phyloP scores from a whole-genome alignment of 2,888 invertebrate genomes.

The Latrodectus hesperus region DNA sequence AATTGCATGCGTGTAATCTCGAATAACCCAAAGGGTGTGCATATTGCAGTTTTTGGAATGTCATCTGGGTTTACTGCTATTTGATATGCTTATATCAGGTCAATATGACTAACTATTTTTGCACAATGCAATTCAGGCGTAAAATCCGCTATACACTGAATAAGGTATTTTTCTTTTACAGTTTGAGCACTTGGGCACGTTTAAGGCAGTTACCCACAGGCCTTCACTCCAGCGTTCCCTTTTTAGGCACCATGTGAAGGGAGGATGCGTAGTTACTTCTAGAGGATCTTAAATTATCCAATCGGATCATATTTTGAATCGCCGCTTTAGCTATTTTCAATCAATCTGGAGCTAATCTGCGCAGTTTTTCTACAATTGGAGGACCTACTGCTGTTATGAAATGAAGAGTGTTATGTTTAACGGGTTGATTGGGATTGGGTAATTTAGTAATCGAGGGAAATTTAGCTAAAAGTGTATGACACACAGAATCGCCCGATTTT shows the following conservation, averaged over 20 bases:
- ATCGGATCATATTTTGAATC: neutral
- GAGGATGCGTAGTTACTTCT: neutral
- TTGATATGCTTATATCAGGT: too few relatives aligned
- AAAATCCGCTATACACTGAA: too few relatives aligned
- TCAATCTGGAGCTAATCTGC: neutral
- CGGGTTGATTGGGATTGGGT: neutral
- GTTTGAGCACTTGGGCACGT: neutral
- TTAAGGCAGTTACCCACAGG: constrained; percentile 17
- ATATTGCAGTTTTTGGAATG: neutral
- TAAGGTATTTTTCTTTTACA: neutral
- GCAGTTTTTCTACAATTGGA: neutral
- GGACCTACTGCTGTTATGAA: neutral
- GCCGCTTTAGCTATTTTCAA: neutral
- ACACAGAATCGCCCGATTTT: neutral
- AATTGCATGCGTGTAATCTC: neutral
- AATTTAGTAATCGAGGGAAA: too few relatives aligned
- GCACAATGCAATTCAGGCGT: too few relatives aligned
- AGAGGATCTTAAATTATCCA: neutral
- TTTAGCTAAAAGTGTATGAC: too few relatives aligned
- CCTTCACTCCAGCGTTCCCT: constrained; percentile 7
- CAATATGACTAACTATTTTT: too few relatives aligned
- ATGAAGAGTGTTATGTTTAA: neutral
- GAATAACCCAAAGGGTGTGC: neutral
- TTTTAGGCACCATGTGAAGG: constrained; percentile 14
- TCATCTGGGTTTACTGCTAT: too few relatives aligned